Base-by-base conservation (phyloP, 2,113 vertebrate species). In the Atherinomorus stipes region DNA sequence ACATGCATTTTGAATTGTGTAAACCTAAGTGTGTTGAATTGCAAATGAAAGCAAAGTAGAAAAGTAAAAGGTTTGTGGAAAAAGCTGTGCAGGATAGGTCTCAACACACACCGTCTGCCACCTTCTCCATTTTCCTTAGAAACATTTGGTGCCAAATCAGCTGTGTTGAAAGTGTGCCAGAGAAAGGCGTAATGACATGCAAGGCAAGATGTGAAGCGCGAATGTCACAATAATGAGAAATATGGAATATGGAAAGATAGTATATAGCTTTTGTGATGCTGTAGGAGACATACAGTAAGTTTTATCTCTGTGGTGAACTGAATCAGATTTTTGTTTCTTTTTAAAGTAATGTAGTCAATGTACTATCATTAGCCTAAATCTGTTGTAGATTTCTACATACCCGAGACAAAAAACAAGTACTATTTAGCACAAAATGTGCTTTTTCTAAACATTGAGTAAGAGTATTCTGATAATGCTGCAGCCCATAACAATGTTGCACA, bases 371-470 rank as follows among this genome's bases (percentile, higher is more conserved):
- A 19, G 0, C 18, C 19, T 5, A 15, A 47, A 47, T 6, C 18
- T 2, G 16, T 3, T 45, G 15, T 7, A 13, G 59, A 64, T 57
- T 40, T 58, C 42, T 23, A 22, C 37, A 51, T 61, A 65, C 22
- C 15, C 49, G 50, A 78, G 40, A 49, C 28, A 71, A 67, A 83
- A 75, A 67, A 65, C 83, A 68, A 61, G 31, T 49, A 77, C 54
- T 75, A 74, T 86, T 86, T 84, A 60, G 81, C 81, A 60, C 58
- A 59, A 70, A 82, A 70, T 45, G 68, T 50, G 51, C n/a, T 57
- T 49, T 54, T 64, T 73, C 19, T 62, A 69, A 68, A 77, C 72
- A 67, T 67, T 76, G 54, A 47, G 70, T 72, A 59, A 47, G 60
- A 90, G 82, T 76, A 72, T 68, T 84, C 71, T 78, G 26, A 19